Conservation (phyloP, 2,113 vertebrate genomes). For the Empidonax alnorum region DNA sequence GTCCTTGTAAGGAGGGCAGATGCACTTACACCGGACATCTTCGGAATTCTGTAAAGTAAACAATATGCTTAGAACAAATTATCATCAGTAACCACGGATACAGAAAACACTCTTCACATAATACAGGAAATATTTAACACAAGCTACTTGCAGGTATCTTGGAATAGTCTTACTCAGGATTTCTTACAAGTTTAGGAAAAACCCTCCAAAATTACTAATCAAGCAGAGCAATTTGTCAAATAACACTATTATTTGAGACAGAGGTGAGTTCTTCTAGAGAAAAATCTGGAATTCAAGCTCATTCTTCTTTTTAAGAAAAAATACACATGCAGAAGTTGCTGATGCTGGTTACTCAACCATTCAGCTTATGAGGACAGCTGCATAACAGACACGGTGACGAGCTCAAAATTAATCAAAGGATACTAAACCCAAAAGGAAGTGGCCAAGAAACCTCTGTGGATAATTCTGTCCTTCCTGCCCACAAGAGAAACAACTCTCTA, state of each 20-base stretch:
- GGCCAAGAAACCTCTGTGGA: neutral
- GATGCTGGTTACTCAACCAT: neutral
- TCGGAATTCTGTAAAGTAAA: constrained; percentile 86
- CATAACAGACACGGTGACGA: neutral
- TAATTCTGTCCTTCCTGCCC: neutral
- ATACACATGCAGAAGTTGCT: neutral
- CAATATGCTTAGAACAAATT: neutral
- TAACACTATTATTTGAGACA: neutral
- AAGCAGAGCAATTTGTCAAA: neutral
- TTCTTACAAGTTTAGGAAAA: neutral
- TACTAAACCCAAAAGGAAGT: neutral
- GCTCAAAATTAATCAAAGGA: neutral
- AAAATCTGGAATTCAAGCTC: neutral
- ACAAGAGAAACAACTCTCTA: neutral
- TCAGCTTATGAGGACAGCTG: neutral
- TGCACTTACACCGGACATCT: constrained; percentile 96
- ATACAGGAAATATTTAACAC: neutral
- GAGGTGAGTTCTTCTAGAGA: neutral
- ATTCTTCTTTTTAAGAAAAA: neutral
- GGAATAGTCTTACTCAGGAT: neutral
- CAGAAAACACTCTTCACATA: neutral
- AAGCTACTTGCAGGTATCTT: neutral
- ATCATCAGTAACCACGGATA: neutral
- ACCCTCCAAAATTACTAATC: neutral
- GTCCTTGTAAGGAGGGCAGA: constrained; percentile 97